Conservation (phyloP, 2,797 vertebrate genomes). For the Lutjanus argentimaculatus region DNA sequence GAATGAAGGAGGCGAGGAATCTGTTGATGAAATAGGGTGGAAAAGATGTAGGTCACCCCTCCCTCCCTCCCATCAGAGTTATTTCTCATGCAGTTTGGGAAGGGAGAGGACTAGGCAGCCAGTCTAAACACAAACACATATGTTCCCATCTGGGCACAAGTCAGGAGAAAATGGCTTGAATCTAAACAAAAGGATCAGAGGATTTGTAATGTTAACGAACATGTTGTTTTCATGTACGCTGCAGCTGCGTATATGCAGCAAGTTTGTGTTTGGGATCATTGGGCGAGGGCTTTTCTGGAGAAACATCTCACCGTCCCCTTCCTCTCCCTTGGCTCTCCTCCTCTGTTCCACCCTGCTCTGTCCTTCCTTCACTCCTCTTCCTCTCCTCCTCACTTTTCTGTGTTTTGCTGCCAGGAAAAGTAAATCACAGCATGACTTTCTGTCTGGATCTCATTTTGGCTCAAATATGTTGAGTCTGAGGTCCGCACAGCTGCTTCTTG, state of each 20-base stretch:
- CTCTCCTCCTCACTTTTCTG: conserved; percentile 51
- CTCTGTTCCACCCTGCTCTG: conserved; percentile 43
- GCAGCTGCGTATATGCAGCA: not conserved
- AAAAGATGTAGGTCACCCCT: conserved; percentile 73
- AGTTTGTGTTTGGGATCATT: conserved; percentile 14
- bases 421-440: conserved; percentile 79
- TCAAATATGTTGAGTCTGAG: conserved; percentile 65
- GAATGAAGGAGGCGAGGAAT: conserved; percentile 3
- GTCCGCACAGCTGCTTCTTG: conserved; percentile 72
- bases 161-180: conserved; percentile 19
- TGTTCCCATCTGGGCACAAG: conserved; percentile 16
- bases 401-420: conserved; percentile 83
- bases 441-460: conserved; percentile 80
- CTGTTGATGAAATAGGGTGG: conserved; percentile 31
- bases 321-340: conserved; percentile 56
- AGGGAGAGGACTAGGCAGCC: not conserved
- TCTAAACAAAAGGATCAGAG: conserved; percentile 16
- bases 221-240: conserved; percentile 34
- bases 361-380: conserved; percentile 57
- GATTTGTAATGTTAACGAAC: conserved; percentile 24
- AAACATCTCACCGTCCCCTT: conserved; percentile 50
- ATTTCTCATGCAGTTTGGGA: conserved; percentile 39
- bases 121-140: conserved; percentile 56
- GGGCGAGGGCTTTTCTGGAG: conserved; percentile 38
- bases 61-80: conserved; percentile 13